These are phyloP conservation scores for Salpingus planirostris DNA, from an alignment of 2,888 invertebrate species.

Conservation along the genomic window DNA sequence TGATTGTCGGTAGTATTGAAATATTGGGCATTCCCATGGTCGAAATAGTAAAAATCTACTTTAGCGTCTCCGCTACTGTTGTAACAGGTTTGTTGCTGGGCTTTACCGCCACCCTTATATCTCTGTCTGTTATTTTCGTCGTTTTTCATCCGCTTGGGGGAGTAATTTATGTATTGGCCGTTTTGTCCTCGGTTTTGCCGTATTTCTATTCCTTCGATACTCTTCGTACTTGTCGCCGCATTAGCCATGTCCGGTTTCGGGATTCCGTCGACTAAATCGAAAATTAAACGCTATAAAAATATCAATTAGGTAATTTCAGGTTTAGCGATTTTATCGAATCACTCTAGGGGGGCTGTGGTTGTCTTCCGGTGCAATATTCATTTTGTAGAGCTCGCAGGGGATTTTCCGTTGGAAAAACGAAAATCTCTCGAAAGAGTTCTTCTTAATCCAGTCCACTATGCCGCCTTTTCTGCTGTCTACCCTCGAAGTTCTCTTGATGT, in stretches of 20 bases:
- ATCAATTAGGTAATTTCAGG: not conserved
- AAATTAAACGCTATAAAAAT: slow-evolving; percentile 32
- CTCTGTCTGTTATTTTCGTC: not conserved
- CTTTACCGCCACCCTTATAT: not conserved
- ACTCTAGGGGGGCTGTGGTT: slow-evolving; percentile 15
- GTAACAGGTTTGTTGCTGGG: slow-evolving; percentile 18
- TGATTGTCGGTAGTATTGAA: slow-evolving; percentile 54
- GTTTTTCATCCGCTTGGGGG: not conserved
- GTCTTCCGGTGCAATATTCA: slow-evolving; percentile 11
- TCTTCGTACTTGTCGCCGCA: slow-evolving; percentile 24
- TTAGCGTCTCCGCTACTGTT: slow-evolving; percentile 27
- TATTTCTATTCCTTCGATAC: no score
- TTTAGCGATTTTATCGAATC: slow-evolving; percentile 1
- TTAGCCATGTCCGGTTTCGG: slow-evolving; percentile 25
- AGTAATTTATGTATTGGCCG: not conserved
- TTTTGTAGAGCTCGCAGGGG: slow-evolving; percentile 12
- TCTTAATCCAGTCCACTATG: slow-evolving; percentile 5
- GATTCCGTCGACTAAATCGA: slow-evolving; percentile 34
- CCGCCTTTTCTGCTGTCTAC: slow-evolving; percentile 5
- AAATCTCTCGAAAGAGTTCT: slow-evolving; percentile 2
- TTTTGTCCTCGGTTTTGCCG: no score
- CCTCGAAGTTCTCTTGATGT: no score
- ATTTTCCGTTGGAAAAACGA: no score
- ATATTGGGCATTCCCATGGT: slow-evolving; percentile 57
- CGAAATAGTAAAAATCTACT: slow-evolving; percentile 60